These are phyloP conservation scores for Ptiloglossa arizonensis DNA, from an alignment of 1,140 invertebrate species.

Conservation along the genomic window DNA sequence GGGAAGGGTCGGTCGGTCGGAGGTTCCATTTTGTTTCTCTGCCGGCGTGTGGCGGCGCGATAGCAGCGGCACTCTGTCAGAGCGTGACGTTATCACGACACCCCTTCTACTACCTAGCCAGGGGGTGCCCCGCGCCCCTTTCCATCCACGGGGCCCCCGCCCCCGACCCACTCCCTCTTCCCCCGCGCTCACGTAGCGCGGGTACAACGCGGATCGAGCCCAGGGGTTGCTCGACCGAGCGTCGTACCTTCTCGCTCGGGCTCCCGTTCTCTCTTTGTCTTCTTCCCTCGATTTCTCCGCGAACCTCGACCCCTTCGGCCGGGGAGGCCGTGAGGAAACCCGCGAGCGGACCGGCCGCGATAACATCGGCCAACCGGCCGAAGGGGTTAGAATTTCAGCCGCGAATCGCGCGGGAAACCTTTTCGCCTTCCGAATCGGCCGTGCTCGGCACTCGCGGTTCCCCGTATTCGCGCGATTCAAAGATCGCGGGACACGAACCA, in stretches of 20 bases:
- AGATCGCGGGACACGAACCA: too few relatives aligned
- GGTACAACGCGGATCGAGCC: conserved; percentile 76
- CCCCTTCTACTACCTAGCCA: conserved; percentile 78
- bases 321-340: conserved; percentile 56
- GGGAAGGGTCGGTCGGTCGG: conserved; percentile 74
- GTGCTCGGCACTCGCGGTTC: not conserved
- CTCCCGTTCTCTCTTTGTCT: conserved; percentile 54
- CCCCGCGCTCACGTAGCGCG: conserved; percentile 66
- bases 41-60: conserved; percentile 82
- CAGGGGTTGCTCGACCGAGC: conserved; percentile 71
- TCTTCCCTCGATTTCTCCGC: conserved; percentile 53
- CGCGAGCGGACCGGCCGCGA: conserved; percentile 68
- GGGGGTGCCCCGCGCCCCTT: conserved; percentile 62
- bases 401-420: conserved; percentile 70
- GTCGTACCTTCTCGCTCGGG: conserved; percentile 59
- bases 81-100: conserved; percentile 83
- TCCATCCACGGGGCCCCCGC: conserved; percentile 37
- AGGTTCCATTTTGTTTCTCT: conserved; percentile 83
- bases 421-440: conserved; percentile 62
- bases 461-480: not conserved
- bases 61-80: conserved; percentile 83
- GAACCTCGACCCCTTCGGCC: not conserved
- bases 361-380: conserved; percentile 77
- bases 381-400: conserved; percentile 77
- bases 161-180: conserved; percentile 55